phyloP scores from a whole-genome alignment of 2,797 vertebrate genomes.

The Karalla daura region DNA sequence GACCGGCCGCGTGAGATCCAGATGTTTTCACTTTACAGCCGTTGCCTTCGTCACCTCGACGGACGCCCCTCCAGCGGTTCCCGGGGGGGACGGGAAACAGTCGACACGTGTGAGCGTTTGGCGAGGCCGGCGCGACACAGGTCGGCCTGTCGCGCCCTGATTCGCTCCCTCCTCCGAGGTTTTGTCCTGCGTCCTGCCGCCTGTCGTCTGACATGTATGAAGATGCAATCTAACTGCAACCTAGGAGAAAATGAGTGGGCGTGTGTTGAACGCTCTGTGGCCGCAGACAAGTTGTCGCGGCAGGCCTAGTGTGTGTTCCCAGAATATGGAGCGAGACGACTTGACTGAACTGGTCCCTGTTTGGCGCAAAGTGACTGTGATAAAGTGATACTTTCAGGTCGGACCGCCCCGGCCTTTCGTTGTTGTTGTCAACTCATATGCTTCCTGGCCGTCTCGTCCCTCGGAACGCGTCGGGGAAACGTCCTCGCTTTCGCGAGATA shows the following conservation, averaged over 20 bases:
- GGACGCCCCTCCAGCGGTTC: no score
- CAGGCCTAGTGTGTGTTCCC: no score
- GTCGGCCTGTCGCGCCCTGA: no score
- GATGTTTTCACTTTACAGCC: not conserved
- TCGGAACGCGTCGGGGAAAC: conserved; percentile 6
- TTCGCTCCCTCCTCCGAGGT: no score
- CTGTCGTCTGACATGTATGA: no score
- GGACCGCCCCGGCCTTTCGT: not conserved
- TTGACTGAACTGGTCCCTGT: not conserved
- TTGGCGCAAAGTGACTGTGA: not conserved
- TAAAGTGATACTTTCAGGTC: not conserved
- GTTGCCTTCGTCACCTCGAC: no score
- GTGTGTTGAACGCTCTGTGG: not conserved
- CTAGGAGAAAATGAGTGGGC: not conserved
- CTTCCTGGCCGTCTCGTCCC: conserved; percentile 3
- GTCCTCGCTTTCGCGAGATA: conserved; percentile 36
- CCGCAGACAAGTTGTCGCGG: not conserved
- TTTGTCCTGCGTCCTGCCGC: no score
- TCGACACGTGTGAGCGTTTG: no score
- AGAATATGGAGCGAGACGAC: not conserved
- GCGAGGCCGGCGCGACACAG: no score
- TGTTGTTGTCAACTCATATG: not conserved
- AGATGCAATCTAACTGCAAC: not conserved
- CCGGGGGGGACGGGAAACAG: no score
- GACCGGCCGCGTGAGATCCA: not conserved